Percentiles rank a stretch among this genome's conserved stretches.
phyloP scores from a whole-genome alignment of 2,797 vertebrate genomes.

The Eremophila alpestris region DNA sequence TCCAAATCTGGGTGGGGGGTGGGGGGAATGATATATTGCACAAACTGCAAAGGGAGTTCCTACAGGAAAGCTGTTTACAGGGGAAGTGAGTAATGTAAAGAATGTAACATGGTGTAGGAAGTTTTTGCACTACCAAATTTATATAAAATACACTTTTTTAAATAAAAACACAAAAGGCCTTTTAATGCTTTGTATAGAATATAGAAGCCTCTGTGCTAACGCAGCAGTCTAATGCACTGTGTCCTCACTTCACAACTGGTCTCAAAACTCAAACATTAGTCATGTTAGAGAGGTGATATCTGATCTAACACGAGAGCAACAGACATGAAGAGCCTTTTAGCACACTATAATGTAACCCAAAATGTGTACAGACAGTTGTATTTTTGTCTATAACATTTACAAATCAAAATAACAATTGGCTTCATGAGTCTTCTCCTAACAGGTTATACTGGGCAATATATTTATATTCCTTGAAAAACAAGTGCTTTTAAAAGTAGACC shows the following conservation, averaged over 20 bases:
- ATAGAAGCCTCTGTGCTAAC: slow-evolving; percentile 30
- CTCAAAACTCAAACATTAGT: not conserved
- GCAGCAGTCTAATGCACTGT: slow-evolving; percentile 16
- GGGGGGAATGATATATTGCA: not conserved
- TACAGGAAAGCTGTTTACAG: slow-evolving; percentile 52
- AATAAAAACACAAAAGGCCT: slow-evolving; percentile 56
- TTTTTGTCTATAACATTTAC: not conserved
- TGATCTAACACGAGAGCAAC: slow-evolving; percentile 33
- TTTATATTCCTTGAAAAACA: not conserved
- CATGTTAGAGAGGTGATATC: slow-evolving; percentile 13
- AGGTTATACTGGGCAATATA: not conserved
- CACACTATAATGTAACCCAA: not conserved
- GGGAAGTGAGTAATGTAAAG: not conserved
- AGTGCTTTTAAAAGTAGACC: not conserved
- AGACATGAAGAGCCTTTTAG: not conserved
- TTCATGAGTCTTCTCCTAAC: not conserved
- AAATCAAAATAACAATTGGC: not conserved
- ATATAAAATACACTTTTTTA: slow-evolving; percentile 40
- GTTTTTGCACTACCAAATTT: slow-evolving; percentile 66
- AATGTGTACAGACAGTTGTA: not conserved
- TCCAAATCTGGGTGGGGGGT: not conserved
- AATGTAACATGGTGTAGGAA: slow-evolving; percentile 50
- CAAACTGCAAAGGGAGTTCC: slow-evolving; percentile 37
- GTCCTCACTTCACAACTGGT: slow-evolving; percentile 37
- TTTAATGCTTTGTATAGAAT: slow-evolving; percentile 35